Evolutionary conservation across 2,888 invertebrate genomes (phyloP), one percentile per base, ranked within the genome.

Genomic region (Apamea epomidion): DNA sequence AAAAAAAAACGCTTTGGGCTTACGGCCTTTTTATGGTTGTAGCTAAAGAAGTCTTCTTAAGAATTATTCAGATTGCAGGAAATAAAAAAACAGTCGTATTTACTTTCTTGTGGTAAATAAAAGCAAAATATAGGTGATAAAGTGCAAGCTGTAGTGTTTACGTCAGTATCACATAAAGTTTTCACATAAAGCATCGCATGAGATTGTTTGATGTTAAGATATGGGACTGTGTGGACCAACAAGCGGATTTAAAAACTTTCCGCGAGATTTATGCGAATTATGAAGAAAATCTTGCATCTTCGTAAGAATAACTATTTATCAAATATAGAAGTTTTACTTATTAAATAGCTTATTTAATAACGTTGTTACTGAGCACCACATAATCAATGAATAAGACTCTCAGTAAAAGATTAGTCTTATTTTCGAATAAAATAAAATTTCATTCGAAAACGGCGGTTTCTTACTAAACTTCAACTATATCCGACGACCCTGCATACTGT

Each of bases 61-160:
- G 12, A 51, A 70, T 18, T 69, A 29, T 48, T 29, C 48, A 48
- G 21, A 70, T 29, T 29, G n/a, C 16, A 45, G 18, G 12, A 2
- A 3, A 29, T 29, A 4, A 37, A 74, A 37, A 51, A 72, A 54
- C 21, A 54, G 12, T 74, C 21, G 8, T 7, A 25, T 32, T 70
- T 51, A 14, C n/a, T 21, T 21, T 58, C 25, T 45, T 54, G 10
- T 32, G 58, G 29, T 25, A 42, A 54, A 75, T 58, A 58, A 60
- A 76, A 32, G 25, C 58, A 74, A 29, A 58, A 3, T 42, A 58
- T 2, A 48, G 45, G 76, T 60, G 32, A n/a, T 48, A 62, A 62
- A 76, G n/a, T 76, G 77, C 14, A n/a, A 37, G 48, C 48, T 51
- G 21, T 21, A 62, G 48, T 51, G 78, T 51, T 76, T 62, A 48